Evolutionary conservation across 2,113 vertebrate species (phyloP), one percentile per base, ranked within the genome.

Genomic region (Crotalus horridus): DNA sequence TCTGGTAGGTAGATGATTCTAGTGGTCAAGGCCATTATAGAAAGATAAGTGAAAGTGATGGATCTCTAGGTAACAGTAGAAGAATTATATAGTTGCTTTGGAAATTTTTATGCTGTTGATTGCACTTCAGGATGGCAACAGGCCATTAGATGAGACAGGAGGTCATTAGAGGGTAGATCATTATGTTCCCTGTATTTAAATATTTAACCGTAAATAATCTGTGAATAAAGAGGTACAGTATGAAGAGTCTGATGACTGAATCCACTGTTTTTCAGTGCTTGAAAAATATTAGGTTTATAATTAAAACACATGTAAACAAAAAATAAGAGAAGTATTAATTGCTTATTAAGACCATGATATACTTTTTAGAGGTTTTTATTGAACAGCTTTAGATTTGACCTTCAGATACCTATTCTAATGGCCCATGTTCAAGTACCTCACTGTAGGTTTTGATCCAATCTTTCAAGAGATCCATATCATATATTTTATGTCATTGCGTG

Each of bases 131-230:
- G 43, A 24, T 90, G 2, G 48, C 61, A 90, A 64, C 29, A 6
- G 54, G 46, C 89, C 89, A 90, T 93, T 90, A 93, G 46, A 29
- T 61, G 69, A 93, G 55, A 86, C 21, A 90, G 56, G 29, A 90
- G 64, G 39, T 85, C 48, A 64, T 92, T 39, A 46, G 4, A n/a
- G 21, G 43, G 46, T 26, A 10, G 59, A 92, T 17, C 59, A 74
- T 4, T 11, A 29, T 39, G 43, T 74, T 55, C 4, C 23, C 39
- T 10, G n/a, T 64, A 59, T 64, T 87, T 87, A 46, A 61, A n/a
- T 88, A 85, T 33, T 43, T 85, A 13, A 20, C 26, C 43, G n/a
- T 59, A 85, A 58, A 92, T 69, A 74, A 26, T 3, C n/a, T 54
- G n/a, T 92, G n/a, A 64, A 69, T n/a, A 7, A 56, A 43, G 33